Base-by-base conservation (phyloP, 2,113 vertebrate genomes). In the Callaeas wilsoni region DNA sequence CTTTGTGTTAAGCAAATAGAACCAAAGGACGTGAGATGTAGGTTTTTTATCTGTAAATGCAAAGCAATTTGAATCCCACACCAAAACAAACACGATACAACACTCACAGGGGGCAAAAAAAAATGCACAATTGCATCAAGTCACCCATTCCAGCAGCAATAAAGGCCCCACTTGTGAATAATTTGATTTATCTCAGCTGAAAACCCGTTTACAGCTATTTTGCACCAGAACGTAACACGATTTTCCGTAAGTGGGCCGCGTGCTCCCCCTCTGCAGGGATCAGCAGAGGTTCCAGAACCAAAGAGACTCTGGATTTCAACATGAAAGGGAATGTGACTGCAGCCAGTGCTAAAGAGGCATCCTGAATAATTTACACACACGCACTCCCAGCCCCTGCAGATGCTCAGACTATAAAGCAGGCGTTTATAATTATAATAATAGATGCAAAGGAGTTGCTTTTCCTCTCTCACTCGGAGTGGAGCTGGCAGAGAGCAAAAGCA, bases 331-430 rank as follows among this genome's bases (percentile, higher is more conserved):
- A 56, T 13, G 74, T 55, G 79, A 77, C 39, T 4, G 30, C 52
- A 87, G 87, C 75, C 77, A 75, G 46, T n/a, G 49, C 77, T 94
- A 26, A 55, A 82, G 83, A 77, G 73, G 70, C 57, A 79, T 71
- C 76, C 73, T 97, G 94, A 95, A 96, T 93, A 94, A 97, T 97
- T 97, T 67, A 90, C 89, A 81, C 84, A 13, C 59, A 33, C 7
- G 3, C 81, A 22, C 56, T 75, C 55, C 39, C 44, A 77, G 86
- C 84, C 91, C 92, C 96, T 82, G 84, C 76, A 78, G 74, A 49
- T 57, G 81, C 92, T 90, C 50, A 84, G 73, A 74, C 90, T 78
- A 8, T 57, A 89, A 96, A 97, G 93, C 52, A 93, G 86, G 46
- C 46, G 26, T 74, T 90, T 64, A 64, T 30, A 49, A 85, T 65